Base-by-base conservation (phyloP, 1,140 invertebrate species). In the Chrysoperla carnea region DNA sequence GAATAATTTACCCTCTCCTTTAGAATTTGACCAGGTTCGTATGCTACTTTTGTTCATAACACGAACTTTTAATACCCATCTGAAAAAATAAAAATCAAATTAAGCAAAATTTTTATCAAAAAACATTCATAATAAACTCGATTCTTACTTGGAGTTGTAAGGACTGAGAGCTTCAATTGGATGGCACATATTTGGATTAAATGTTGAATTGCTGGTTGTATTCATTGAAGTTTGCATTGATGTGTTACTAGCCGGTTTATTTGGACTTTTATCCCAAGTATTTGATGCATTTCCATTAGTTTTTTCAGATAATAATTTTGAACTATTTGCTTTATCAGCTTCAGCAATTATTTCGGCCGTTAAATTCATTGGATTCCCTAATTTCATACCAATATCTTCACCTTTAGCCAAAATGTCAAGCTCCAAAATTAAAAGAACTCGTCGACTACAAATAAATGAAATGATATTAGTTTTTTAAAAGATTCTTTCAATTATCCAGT, bases 1-100 rank as follows among this genome's bases (percentile, higher is more conserved):
- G 56, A 99, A 99, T 1, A 99, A 64, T 58, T 89, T 90, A 1
- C 93, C 94, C 65, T 93, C 86, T 0, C 93, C 91, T 40, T 74
- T 72, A 1, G 87, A 79, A 63, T 96, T 98, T 36, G 75, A 87
- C 85, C 89, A 96, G 0, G 78, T 84, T 46, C 82, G 72, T 29
- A 97, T 80, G 1, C 63, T 55, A 6, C 78, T 72, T 59, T 98
- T 98, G 46, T 72, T 78, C 8, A 80, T 84, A 0, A 97, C 84
- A 36, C 92, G 69, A 17, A 80, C 95, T 58, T 87, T 85, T 44
- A 98, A 92, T 1, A 86, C 78, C 90, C 89, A 97, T 56, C 81
- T 88, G 49, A 39, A 55, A 39, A 55, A 52, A 47, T 45, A 50
- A 52, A 33, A 45, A 28, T 35, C 40, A 46, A 23, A 23, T 23